phyloP scores from a whole-genome alignment of 2,888 invertebrate genomes.

The Tethea ocularis region DNA sequence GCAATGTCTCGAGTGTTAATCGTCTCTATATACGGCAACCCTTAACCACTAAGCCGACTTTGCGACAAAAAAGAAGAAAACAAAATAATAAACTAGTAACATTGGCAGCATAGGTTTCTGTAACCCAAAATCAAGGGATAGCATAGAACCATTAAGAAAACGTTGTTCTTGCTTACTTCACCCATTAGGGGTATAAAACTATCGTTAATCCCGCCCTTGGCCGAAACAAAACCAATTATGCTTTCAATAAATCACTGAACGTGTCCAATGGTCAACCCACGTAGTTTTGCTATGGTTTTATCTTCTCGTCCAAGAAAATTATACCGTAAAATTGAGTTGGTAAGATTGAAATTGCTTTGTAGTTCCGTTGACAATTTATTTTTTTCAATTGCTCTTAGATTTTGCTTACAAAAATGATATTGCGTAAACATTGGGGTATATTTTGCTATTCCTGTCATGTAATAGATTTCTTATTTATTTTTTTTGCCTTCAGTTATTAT shows the following conservation, averaged over 20 bases:
- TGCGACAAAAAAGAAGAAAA: conserved; percentile 20
- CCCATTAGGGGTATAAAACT: conserved; percentile 69
- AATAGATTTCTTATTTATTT: conserved; percentile 1
- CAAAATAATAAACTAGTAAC: background rate
- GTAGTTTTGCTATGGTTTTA: conserved; percentile 35
- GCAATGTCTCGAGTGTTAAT: too few relatives aligned
- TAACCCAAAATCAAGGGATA: conserved; percentile 24
- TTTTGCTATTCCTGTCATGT: conserved; percentile 2
- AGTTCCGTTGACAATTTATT: conserved; percentile 24
- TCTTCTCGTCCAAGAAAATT: conserved; percentile 20
- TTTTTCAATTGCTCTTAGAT: conserved; percentile 34
- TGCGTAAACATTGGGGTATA: conserved; percentile 31
- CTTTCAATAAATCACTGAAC: conserved; percentile 68
- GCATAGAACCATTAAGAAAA: conserved; percentile 53
- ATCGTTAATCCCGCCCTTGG: conserved; percentile 68
- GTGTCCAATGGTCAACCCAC: conserved; percentile 49
- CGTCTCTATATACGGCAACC: too few relatives aligned
- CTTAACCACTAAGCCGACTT: conserved; percentile 14
- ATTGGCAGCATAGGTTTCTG: conserved; percentile 6
- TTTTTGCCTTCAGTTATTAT: background rate
- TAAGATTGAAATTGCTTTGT: conserved; percentile 25
- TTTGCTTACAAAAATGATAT: conserved; percentile 35
- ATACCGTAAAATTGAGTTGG: conserved; percentile 19
- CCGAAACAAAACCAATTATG: conserved; percentile 75
- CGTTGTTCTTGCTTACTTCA: conserved; percentile 53